Base-by-base conservation (phyloP, 2,113 vertebrate genomes). In the Cyprinus carpio region DNA sequence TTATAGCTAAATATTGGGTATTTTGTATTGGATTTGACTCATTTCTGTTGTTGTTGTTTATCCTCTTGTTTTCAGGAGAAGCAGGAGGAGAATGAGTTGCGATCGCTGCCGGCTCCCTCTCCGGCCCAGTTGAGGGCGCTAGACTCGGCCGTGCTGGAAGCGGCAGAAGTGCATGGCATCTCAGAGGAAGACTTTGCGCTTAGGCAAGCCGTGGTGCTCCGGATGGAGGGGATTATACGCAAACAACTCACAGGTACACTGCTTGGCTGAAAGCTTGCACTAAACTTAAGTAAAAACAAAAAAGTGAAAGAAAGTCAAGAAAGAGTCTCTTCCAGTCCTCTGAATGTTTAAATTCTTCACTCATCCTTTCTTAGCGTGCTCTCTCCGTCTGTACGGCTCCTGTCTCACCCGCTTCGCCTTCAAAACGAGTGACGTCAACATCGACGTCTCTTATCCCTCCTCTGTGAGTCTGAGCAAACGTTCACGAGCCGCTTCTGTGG, bases 31-130 rank as follows among this genome's bases (percentile, higher is more conserved):
- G n/a, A 1, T 62, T 62, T 62, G 60, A 64, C n/a, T 62, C n/a
- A 25, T 64, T 64, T 60, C 1, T 15, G 5, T 29, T 51, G 49
- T 11, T 13, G 4, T 65, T 31, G 10, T 72, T 8, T 4, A 40
- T 71, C 3, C 4, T 31, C 1, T 20, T 51, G 25, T 56, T 60
- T 87, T 67, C 75, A 99, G 98, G 98, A 99, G 88, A 99, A 99
- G 90, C 98, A 98, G 88, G 98, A 99, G 92, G 98, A 99, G 92
- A 98, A 97, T 12, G 97, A 99, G 89, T 92, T 99, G 90, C 96
- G 97, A 8, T 95, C 96, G 11, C 93, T 99, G 49, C 95, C 96
- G 1, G 93, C 96, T 0, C 96, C 98, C 60, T 95, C 96, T 0
- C 71, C 93, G 10, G 94, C 94, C 58, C 98, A 99, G 91, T 86